Evolutionary conservation across 2,797 vertebrate species (phyloP), one percentile per base, ranked within the genome.

Genomic region (Cynodonichthys magdalenae): DNA sequence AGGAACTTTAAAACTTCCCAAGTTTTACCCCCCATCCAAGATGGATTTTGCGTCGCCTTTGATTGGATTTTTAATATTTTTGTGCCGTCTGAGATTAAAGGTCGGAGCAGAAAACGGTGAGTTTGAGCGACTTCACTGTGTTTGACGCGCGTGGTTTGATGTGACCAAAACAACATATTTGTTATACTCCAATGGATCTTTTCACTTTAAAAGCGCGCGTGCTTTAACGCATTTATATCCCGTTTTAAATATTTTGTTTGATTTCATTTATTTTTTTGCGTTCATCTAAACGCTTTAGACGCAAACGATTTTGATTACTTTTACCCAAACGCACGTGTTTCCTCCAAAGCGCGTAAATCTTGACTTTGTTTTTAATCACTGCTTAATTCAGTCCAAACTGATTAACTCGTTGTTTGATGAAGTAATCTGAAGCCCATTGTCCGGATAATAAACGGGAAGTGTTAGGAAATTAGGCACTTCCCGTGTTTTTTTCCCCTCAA

Each of bases 31-130:
- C 54, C 53, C 56, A 29, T 60, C 65, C 83, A 92, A 89, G 75
- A 97, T 97, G 96, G 95, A 96, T 95, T 92, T 93, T 64, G 83
- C 90, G 82, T 74, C 90, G 44, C 85, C 93, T 34, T 50, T 90
- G 75, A 84, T 94, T 94, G 92, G 94, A 94, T 92, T 95, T 88
- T 79, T 96, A 86, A 86, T 87, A 76, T 82, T 94, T 62, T 66
- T 87, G 77, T 93, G 92, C 88, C 89, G 89, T 65, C 82, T 93
- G 67, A 87, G 90, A 55, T 69, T 64, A 14, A 74, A 84, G 88
- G 92, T 89, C 81, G 67, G 76, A 63, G 95, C 90, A 73, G 90
- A 95, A 58, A 88, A 91, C 81, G 95, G 96, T 97, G 93, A 96
- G 95, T 81, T 80, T 56, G 6, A 2, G 17, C 63, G 53, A 55